Evolutionary conservation across 2,888 invertebrate genomes (phyloP).

Genomic region (Ischnura elegans): DNA sequence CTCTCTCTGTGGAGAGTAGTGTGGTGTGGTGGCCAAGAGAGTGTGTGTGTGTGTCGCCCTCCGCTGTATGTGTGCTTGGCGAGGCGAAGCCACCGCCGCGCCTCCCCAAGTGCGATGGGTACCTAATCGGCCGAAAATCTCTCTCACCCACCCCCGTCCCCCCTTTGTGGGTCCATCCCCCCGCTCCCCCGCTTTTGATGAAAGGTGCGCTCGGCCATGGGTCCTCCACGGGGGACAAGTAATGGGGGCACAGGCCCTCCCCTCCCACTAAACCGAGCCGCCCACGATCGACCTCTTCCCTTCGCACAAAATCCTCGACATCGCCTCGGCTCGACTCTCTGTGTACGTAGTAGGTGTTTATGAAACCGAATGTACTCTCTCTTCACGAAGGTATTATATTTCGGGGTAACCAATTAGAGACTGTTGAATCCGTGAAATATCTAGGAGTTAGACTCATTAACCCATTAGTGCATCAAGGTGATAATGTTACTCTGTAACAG

Average conservation of each 20-base stretch:
- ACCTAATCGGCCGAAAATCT: slow-evolving; percentile 62
- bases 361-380: too few relatives aligned
- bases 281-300: too few relatives aligned
- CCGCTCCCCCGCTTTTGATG: slow-evolving; percentile 26
- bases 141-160: slow-evolving; percentile 4
- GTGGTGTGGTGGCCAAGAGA: neutral
- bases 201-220: slow-evolving; percentile 34
- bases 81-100: slow-evolving; percentile 47
- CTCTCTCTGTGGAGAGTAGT: neutral
- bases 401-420: too few relatives aligned
- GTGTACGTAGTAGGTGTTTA: too few relatives aligned
- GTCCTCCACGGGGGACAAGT: too few relatives aligned
- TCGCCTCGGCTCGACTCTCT: too few relatives aligned
- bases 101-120: slow-evolving; percentile 57
- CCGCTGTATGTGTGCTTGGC: slow-evolving; percentile 12
- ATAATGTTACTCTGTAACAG: too few relatives aligned
- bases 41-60: neutral
- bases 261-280: neutral
- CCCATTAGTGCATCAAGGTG: too few relatives aligned
- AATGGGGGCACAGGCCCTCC: neutral
- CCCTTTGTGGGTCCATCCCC: neutral
- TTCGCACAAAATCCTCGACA: too few relatives aligned
- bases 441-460: too few relatives aligned
- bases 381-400: too few relatives aligned
- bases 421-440: too few relatives aligned